A percentile compares a stretch with the other conserved stretches of the same genome.
These are phyloP conservation scores for Mesodorylaimus sp. DNA, from an alignment of 2,888 invertebrate genomes.

Conservation along the genomic window DNA sequence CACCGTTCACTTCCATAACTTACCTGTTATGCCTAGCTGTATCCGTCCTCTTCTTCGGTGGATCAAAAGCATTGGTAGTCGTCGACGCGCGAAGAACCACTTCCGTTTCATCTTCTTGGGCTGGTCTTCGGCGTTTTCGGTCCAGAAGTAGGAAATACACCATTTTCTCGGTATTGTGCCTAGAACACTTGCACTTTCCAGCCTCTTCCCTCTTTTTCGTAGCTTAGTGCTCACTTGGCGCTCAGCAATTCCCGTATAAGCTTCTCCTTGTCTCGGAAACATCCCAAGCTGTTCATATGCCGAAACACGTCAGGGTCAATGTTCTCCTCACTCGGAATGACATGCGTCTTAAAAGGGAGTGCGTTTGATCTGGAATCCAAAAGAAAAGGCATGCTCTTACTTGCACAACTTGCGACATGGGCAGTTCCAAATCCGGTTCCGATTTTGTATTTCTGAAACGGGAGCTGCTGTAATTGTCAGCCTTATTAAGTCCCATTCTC, in stretches of 20 bases:
- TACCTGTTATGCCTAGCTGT: constrained; percentile 62
- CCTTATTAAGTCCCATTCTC: too few relatives aligned
- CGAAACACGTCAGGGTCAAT: constrained; percentile 93
- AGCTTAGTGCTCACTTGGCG: constrained; percentile 49
- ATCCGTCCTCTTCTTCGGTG: constrained; percentile 81
- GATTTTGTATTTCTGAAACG: background rate
- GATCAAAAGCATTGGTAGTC: constrained; percentile 36
- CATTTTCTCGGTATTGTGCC: constrained; percentile 98
- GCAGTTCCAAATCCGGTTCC: background rate
- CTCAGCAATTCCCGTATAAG: constrained; percentile 77
- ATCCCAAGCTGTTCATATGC: constrained; percentile 91
- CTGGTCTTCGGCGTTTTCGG: constrained; percentile 79
- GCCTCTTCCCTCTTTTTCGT: background rate
- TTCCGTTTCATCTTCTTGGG: constrained; percentile 79
- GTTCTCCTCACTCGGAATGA: constrained; percentile 78
- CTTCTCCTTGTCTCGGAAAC: constrained; percentile 92
- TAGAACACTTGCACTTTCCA: constrained; percentile 34
- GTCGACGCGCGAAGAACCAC: constrained; percentile 33
- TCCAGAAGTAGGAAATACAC: constrained; percentile 93
- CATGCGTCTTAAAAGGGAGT: constrained; percentile 51
- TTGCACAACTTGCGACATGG: constrained; percentile 2
- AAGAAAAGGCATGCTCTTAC: background rate
- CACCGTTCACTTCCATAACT: background rate
- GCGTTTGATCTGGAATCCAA: background rate
- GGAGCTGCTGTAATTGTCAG: too few relatives aligned